phyloP scores from a whole-genome alignment of 2,797 vertebrate species.

The Oophaga sylvatica region DNA sequence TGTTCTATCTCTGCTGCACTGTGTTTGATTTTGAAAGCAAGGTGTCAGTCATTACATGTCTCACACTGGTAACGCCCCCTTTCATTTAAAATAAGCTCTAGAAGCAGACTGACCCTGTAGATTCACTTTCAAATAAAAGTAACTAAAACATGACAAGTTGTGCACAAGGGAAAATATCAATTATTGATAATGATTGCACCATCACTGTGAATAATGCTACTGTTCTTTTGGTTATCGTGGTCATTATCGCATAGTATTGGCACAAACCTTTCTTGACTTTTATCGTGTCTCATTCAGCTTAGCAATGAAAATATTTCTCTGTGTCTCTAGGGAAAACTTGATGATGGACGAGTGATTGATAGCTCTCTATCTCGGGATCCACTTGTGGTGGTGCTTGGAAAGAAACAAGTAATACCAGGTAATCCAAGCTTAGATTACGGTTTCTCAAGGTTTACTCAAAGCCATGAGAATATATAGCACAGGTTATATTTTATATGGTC shows the following conservation, averaged over 20 bases:
- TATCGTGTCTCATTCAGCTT: neutral
- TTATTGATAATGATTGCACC: neutral
- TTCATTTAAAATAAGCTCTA: too few relatives aligned
- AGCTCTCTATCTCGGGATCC: slow-evolving; percentile 89
- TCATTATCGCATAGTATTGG: neutral
- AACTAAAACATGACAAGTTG: too few relatives aligned
- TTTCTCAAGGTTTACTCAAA: neutral
- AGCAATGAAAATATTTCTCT: slow-evolving; percentile 19
- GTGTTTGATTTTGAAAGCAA: too few relatives aligned
- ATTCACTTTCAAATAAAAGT: too few relatives aligned
- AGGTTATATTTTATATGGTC: too few relatives aligned
- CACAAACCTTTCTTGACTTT: neutral
- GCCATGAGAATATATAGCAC: neutral
- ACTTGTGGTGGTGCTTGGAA: slow-evolving; percentile 93
- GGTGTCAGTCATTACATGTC: too few relatives aligned
- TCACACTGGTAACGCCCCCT: too few relatives aligned
- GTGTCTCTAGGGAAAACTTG: slow-evolving; percentile 82
- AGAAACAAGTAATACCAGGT: slow-evolving; percentile 93
- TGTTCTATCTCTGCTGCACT: too few relatives aligned
- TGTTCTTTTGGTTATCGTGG: neutral
- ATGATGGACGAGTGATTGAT: slow-evolving; percentile 91
- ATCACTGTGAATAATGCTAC: neutral
- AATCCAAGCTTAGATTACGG: slow-evolving; percentile 42
- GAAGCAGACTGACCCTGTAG: too few relatives aligned
- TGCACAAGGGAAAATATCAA: too few relatives aligned